phyloP scores from a whole-genome alignment of 2,888 invertebrate genomes.

The Epirrita christyi region DNA sequence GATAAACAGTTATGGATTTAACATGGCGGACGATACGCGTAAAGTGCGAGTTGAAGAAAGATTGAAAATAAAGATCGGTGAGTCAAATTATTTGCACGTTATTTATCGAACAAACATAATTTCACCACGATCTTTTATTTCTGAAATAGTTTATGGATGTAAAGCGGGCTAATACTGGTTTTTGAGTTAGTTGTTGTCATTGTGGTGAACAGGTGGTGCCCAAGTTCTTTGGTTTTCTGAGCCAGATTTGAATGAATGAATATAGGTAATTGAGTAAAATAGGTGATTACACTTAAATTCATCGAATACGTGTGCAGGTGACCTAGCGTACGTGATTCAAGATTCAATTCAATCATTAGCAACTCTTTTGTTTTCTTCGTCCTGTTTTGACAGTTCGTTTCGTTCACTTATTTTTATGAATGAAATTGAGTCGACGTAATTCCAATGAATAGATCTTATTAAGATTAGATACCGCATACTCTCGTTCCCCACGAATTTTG shows the following conservation, averaged over 20 bases:
- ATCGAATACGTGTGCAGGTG: conserved; percentile 37
- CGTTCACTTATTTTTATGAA: conserved; percentile 69
- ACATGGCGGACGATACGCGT: conserved; percentile 96
- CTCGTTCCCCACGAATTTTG: conserved; percentile 40
- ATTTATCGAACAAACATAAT: conserved; percentile 29
- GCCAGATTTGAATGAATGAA: conserved; percentile 63
- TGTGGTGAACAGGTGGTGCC: conserved; percentile 79
- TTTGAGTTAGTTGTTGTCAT: conserved; percentile 66
- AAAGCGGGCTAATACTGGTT: conserved; percentile 4
- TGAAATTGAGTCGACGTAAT: conserved; percentile 74
- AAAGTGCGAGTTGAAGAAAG: conserved; percentile 96
- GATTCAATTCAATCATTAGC: conserved; percentile 39
- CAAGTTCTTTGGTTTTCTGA: conserved; percentile 54
- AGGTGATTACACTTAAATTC: conserved; percentile 18
- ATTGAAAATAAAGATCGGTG: conserved; percentile 97
- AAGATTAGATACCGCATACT: conserved; percentile 66
- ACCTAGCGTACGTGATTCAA: conserved; percentile 36
- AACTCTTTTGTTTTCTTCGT: conserved; percentile 73
- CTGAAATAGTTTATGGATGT: neutral
- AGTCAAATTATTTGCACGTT: conserved; percentile 72
- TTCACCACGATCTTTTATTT: conserved; percentile 2
- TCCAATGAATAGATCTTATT: conserved; percentile 72
- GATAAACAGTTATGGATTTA: conserved; percentile 92
- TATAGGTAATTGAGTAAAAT: conserved; percentile 45
- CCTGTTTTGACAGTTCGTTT: conserved; percentile 75